Conservation (phyloP, 2,797 vertebrate genomes). For the Myripristis jacobus region DNA sequence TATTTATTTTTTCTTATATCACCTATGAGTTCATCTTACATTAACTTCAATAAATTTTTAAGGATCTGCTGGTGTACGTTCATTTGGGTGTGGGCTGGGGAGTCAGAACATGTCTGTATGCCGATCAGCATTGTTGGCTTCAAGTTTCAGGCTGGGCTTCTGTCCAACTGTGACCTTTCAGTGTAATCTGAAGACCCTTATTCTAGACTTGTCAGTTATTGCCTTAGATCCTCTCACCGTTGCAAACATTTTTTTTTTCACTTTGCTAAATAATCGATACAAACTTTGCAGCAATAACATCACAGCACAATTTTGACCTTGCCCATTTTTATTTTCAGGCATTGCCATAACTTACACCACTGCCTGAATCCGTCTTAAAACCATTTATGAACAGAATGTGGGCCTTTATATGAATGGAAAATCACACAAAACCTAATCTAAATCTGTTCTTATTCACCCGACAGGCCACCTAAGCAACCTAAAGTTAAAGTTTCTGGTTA, state of each 20-base stretch:
- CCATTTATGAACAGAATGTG: background rate
- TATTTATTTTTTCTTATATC: conserved; percentile 75
- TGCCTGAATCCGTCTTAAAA: background rate
- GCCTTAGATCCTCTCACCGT: too few relatives aligned
- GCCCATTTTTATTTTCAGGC: background rate
- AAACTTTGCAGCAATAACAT: background rate
- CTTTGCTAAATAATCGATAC: background rate
- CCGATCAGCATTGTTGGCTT: background rate
- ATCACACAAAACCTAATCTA: conserved; percentile 2
- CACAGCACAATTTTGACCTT: background rate
- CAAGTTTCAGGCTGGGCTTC: conserved; percentile 16
- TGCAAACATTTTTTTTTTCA: background rate
- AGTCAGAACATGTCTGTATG: conserved; percentile 13
- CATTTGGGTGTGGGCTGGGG: conserved; percentile 57
- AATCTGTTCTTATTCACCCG: too few relatives aligned
- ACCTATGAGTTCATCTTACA: conserved; percentile 84
- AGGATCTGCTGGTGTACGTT: conserved; percentile 80
- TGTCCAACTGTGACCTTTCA: conserved; percentile 4
- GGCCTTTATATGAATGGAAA: background rate
- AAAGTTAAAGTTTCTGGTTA: background rate
- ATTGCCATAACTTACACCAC: background rate
- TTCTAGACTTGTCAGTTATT: background rate
- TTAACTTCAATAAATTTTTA: conserved; percentile 88
- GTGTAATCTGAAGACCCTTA: background rate
- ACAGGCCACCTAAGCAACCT: too few relatives aligned